A percentile compares a stretch with the other conserved stretches of the same genome.
Evolutionary conservation across 2,888 invertebrate species (phyloP).

Genomic region (Lamellibrachia satsuma): DNA sequence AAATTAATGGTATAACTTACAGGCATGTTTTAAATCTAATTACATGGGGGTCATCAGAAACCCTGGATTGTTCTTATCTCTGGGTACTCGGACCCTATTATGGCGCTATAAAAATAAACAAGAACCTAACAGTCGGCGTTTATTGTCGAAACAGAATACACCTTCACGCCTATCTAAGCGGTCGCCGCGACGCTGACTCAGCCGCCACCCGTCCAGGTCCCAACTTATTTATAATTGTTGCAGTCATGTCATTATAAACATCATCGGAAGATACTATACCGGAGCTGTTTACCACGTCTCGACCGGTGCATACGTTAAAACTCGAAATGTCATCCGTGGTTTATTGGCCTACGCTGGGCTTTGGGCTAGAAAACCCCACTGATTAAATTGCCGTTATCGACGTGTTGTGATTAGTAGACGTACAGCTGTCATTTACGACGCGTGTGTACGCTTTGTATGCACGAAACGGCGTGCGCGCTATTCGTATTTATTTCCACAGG

Average conservation of each 20-base stretch:
- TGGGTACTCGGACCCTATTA: neutral
- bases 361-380: slow-evolving; percentile 7
- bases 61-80: neutral
- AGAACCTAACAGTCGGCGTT: neutral
- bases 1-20: neutral
- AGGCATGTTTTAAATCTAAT: neutral
- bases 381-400: neutral
- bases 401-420: neutral
- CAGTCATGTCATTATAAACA: neutral
- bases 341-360: neutral
- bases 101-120: neutral
- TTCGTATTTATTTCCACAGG: neutral
- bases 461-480: neutral
- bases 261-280: neutral
- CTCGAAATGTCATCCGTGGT: neutral
- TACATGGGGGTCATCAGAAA: neutral
- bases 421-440: neutral
- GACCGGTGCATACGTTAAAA: neutral
- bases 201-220: neutral
- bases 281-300: neutral
- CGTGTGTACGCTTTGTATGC: neutral
- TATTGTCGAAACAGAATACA: neutral
- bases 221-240: neutral
- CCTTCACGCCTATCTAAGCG: neutral
- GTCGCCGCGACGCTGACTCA: neutral